Evolutionary conservation across 2,888 invertebrate genomes (phyloP), one percentile per base, ranked within the genome.

Genomic region (Chromoteleia sp.): DNA sequence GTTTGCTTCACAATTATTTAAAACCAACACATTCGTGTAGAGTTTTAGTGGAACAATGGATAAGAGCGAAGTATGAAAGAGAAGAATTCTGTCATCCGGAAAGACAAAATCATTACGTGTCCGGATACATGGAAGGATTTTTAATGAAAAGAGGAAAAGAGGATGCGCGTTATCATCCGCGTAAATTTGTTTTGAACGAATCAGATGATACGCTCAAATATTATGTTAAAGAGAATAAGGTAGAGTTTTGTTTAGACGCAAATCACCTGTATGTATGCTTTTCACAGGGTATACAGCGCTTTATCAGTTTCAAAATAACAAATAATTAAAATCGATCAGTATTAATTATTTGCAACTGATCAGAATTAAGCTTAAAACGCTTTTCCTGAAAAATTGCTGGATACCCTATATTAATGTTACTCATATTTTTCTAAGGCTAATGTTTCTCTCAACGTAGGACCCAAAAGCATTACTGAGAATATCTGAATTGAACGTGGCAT

Each of bases 61-160:
- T 98, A 82, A 93, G 96, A 84, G 97, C 97, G 4, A 98, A 98
- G 92, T 98, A 98, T 92, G 95, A 97, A 91, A 93, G 98, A 67
- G 95, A 96, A 92, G 98, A 98, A 89, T 98, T 98, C 91, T 95
- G 95, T 84, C 95, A 96, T 86, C 95, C 95, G 0, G 96, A 96
- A 86, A 93, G 95, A 29, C 97, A 97, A 90, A 94, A 93, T 83
- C 91, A 90, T 75, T 98, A 97, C 89, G 94, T 96, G 56, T 95
- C 95, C 14, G 96, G 96, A 4, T 93, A 94, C 56, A 96, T 97
- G 95, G 96, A 96, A 91, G 97, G 97, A 0, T 96, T 95, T 91
- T 93, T 98, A 81, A 96, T 96, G 96, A 98, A 98, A 92, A 93
- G 96, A 75, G 97, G 97, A 1, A 97, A 97, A 92, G 97, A 97